Evolutionary conservation across 2,797 vertebrate species (phyloP).

Genomic region (Apogon talboti): DNA sequence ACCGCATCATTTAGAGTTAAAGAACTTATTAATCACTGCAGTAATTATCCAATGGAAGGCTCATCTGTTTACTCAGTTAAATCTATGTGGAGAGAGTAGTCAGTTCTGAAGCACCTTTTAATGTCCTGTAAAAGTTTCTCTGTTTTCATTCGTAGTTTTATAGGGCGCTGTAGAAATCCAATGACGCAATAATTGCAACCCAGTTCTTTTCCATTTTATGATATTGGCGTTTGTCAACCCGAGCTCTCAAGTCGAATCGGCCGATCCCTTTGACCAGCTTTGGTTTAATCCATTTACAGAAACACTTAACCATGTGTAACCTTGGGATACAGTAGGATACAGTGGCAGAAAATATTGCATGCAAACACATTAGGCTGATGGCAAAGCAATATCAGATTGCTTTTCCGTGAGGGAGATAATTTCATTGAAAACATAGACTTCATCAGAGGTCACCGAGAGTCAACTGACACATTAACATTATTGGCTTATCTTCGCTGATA

Average conservation of each 20-base stretch:
- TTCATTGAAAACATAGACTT: conserved; percentile 45
- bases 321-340: conserved; percentile 27
- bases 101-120: neutral
- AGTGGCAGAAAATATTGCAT: conserved; percentile 7
- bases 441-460: conserved; percentile 45
- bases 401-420: conserved; percentile 37
- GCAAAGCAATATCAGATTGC: conserved; percentile 37
- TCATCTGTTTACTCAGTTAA: too few species aligned
- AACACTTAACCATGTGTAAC: conserved; percentile 38
- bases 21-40: too few species aligned
- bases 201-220: neutral
- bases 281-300: conserved; percentile 40
- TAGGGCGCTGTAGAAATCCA: too few species aligned
- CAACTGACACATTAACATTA: conserved; percentile 45
- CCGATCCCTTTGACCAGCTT: conserved; percentile 17
- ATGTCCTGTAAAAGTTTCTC: neutral
- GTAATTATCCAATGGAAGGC: too few species aligned
- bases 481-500: conserved; percentile 53
- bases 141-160: too few species aligned
- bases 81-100: too few species aligned
- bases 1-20: neutral
- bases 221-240: neutral
- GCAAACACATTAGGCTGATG: conserved; percentile 51
- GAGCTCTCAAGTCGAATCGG: neutral
- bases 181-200: too few species aligned